Conservation (phyloP, 2,888 invertebrate species). For the Noctua fimbriata region DNA sequence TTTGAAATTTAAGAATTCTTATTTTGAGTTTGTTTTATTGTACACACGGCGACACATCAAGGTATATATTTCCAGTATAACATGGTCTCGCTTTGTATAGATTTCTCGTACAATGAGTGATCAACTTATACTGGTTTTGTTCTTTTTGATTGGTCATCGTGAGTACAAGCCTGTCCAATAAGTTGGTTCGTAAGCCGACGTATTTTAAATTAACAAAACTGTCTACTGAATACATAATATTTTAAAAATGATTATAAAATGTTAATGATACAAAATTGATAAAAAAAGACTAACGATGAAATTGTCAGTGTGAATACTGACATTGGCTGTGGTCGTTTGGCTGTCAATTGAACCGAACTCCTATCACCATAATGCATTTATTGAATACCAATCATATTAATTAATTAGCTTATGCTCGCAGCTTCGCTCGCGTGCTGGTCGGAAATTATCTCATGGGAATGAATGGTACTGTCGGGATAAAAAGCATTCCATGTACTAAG, state of each 20-base stretch:
- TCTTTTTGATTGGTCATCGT: no score
- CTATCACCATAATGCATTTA: not conserved
- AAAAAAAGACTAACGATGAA: no score
- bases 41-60: no score
- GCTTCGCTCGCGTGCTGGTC: no score
- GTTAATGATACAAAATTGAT: no score
- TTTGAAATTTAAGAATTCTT: slow-evolving; percentile 33
- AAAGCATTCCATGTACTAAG: not conserved
- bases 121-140: no score
- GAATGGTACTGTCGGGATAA: not conserved
- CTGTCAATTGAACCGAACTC: not conserved
- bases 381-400: not conserved
- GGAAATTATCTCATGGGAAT: not conserved
- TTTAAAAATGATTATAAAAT: not conserved
- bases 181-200: not conserved
- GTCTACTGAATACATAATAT: not conserved
- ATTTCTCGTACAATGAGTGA: no score
- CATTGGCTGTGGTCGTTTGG: no score
- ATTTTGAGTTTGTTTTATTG: not conserved
- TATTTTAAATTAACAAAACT: not conserved
- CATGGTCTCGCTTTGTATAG: no score
- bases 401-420: not conserved
- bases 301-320: not conserved
- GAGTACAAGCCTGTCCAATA: not conserved
- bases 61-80: no score